phyloP scores from a whole-genome alignment of 2,888 invertebrate genomes.

The Neoaliturus tenellus region DNA sequence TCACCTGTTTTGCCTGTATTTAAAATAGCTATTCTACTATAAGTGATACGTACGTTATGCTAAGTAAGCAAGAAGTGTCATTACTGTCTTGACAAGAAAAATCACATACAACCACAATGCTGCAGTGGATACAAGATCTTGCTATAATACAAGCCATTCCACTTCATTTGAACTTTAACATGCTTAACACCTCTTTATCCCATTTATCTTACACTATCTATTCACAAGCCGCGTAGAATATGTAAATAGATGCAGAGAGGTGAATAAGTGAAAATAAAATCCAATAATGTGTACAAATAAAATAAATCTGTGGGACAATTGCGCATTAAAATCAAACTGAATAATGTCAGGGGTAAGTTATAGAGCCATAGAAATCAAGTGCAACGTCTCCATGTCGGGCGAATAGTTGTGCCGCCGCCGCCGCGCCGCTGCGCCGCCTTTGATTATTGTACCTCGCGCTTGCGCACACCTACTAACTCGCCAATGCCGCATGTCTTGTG shows the following conservation, averaged over 20 bases:
- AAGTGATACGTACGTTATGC: too few species aligned
- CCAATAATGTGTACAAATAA: conserved; percentile 40
- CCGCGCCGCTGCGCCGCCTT: conserved; percentile 33
- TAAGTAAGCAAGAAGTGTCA: too few species aligned
- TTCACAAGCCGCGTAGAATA: conserved; percentile 25
- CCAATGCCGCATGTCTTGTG: conserved; percentile 6
- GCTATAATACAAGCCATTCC: conserved; percentile 4
- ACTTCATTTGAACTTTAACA: not conserved
- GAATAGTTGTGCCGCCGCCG: conserved; percentile 30
- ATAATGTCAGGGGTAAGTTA: conserved; percentile 40
- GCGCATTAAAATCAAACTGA: conserved; percentile 36
- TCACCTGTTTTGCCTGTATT: too few species aligned
- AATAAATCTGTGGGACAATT: conserved; percentile 40
- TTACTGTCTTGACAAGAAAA: not conserved
- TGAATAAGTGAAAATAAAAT: not conserved
- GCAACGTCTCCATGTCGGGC: conserved; percentile 35
- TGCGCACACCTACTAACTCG: conserved; percentile 39
- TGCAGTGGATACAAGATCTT: not conserved
- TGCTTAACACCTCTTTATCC: not conserved
- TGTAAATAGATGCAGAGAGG: conserved; percentile 17
- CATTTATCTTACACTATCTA: not conserved
- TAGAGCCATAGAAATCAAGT: conserved; percentile 41
- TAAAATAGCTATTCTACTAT: too few species aligned
- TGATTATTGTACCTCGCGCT: conserved; percentile 21
- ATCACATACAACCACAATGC: not conserved